Evolutionary conservation across 2,888 invertebrate genomes (phyloP), one percentile per base, ranked within the genome.

Genomic region (Rhaphigaster nebulosa): DNA sequence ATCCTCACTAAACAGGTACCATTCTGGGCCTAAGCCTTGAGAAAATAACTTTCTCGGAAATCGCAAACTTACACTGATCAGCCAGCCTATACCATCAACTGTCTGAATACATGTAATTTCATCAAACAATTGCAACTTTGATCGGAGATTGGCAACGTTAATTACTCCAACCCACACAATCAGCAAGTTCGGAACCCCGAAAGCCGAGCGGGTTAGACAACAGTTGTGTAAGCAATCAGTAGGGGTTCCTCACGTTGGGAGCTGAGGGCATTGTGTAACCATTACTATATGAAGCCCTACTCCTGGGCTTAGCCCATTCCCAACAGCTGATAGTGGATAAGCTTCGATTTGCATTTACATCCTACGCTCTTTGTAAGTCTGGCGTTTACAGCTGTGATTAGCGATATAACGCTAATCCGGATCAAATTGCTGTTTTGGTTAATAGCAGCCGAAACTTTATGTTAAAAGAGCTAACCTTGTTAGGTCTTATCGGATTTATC

Each of bases 341-440:
- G 34, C 70, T 76, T 76, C 34, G 20, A 38, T 76, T 76, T 76
- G 70, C 70, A 76, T 76, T 65, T 76, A 76, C 70, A 76, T 38
- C 34, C 6, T 18, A 15, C 5, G 29, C 6, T 38, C 34, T 29
- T 38, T 76, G 70, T 76, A 38, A 76, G 29, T 38, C 70, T 76
- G 70, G 6, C 70, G 70, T 65, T 65, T 15, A 29, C 65, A 15
- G 18, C 65, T 8, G 23, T 76, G 70, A 38, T 76, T 76, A 20
- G 34, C 2, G 34, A n/a, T n/a, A n/a, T 8, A 23, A 12, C 38
- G n/a, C n/a, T 0, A 38, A 76, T 76, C 65, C 29, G 34, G 1
- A 1, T 18, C 4, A 60, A 8, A 0, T 70, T 2, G 70, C 29
- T 6, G 70, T 34, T 29, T 70, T 34, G 18, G 34, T 34, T 70